Evolutionary conservation across 2,888 invertebrate species (phyloP).

Genomic region (Habroteleia sp.): DNA sequence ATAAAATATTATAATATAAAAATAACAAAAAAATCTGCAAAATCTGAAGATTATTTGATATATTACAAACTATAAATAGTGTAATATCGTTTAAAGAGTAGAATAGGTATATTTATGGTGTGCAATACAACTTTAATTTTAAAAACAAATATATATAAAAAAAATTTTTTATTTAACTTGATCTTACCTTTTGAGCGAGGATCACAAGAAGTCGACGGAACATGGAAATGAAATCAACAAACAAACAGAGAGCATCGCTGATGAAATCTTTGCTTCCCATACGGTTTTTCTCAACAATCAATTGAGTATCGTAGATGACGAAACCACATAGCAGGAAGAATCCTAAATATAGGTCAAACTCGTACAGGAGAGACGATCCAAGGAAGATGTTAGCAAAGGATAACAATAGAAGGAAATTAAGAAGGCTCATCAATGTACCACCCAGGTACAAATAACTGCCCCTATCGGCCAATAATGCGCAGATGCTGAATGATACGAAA

Average conservation of each 20-base stretch:
- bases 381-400: slow-evolving; percentile 93
- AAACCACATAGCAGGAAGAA: slow-evolving; percentile 96
- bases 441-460: slow-evolving; percentile 95
- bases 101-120: no score
- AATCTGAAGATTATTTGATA: no score
- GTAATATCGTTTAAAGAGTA: no score
- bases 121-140: no score
- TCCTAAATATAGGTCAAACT: slow-evolving; percentile 93
- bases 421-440: slow-evolving; percentile 91
- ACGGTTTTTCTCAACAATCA: slow-evolving; percentile 95
- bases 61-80: no score
- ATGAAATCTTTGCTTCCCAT: slow-evolving; percentile 96
- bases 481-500: slow-evolving; percentile 94
- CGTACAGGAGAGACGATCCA: slow-evolving; percentile 89
- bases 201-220: slow-evolving; percentile 96
- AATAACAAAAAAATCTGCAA: no score
- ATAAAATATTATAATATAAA: no score
- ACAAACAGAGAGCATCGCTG: slow-evolving; percentile 94
- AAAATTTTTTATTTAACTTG: slow-evolving; percentile 7
- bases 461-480: slow-evolving; percentile 92
- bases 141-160: no score
- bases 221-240: slow-evolving; percentile 96
- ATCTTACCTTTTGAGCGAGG: slow-evolving; percentile 90
- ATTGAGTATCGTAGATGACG: slow-evolving; percentile 97
- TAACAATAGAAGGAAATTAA: slow-evolving; percentile 90